A percentile compares a stretch with the other conserved stretches of the same genome.
These are phyloP conservation scores for Anarsia innoxiella DNA, from an alignment of 2,888 invertebrate genomes.

Conservation along the genomic window DNA sequence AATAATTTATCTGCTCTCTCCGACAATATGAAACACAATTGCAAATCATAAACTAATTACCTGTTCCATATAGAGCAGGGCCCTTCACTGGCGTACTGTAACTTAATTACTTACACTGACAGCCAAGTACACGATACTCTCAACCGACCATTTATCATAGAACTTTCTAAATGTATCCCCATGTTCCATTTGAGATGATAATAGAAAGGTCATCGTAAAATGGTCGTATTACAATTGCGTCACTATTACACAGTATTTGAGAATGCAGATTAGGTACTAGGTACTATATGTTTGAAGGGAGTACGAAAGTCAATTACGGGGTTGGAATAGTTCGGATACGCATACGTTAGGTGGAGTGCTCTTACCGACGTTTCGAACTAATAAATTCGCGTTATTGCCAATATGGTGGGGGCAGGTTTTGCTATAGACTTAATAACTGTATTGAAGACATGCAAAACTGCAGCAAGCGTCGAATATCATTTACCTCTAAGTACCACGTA, in stretches of 20 bases:
- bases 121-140: conserved; percentile 36
- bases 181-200: no score
- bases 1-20: conserved; percentile 25
- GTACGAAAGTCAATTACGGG: conserved; percentile 60
- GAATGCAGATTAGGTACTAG: conserved; percentile 66
- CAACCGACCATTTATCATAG: no score
- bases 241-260: conserved; percentile 54
- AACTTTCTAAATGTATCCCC: no score
- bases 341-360: conserved; percentile 45
- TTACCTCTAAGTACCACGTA: no score
- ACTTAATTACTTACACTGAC: conserved; percentile 66
- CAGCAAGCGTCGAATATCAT: no score
- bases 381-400: conserved; percentile 51
- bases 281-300: no score
- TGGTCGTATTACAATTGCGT: conserved; percentile 36
- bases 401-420: conserved; percentile 17
- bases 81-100: conserved; percentile 66
- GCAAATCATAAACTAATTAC: conserved; percentile 59
- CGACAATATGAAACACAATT: conserved; percentile 42
- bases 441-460: no score
- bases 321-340: conserved; percentile 52
- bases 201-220: background rate
- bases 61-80: conserved; percentile 53
- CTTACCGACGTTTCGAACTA: conserved; percentile 35
- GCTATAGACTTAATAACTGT: no score